Evolutionary conservation across 1,140 invertebrate species (phyloP).

Genomic region (Leptoteleia sp.): DNA sequence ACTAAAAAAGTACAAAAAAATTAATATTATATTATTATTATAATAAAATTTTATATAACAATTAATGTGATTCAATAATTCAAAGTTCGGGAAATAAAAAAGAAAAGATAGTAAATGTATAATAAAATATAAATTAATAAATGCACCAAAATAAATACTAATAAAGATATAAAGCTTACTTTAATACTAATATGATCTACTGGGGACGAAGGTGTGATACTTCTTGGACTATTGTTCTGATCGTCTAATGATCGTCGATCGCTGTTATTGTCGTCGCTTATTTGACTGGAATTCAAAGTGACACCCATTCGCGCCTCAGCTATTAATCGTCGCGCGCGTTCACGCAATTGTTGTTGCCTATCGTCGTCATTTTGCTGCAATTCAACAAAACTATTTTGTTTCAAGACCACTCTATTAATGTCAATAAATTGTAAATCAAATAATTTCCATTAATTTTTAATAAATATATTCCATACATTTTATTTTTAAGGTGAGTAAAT

Average conservation of each 20-base stretch:
- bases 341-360: constrained; percentile 90
- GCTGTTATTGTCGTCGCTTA: constrained; percentile 76
- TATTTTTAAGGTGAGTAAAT: too few relatives aligned
- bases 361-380: constrained; percentile 87
- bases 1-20: constrained; percentile 70
- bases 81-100: too few relatives aligned
- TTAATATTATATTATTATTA: too few relatives aligned
- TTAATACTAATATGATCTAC: constrained; percentile 77
- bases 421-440: constrained; percentile 18
- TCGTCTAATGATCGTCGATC: constrained; percentile 77
- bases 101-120: too few relatives aligned
- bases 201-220: constrained; percentile 78
- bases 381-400: constrained; percentile 27
- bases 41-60: too few relatives aligned
- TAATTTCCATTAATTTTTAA: too few relatives aligned
- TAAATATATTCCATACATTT: too few relatives aligned
- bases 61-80: too few relatives aligned
- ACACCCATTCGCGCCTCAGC: constrained; percentile 90
- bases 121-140: too few relatives aligned
- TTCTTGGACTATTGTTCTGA: constrained; percentile 80
- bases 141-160: too few relatives aligned
- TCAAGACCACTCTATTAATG: background rate
- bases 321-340: constrained; percentile 93
- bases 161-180: too few relatives aligned
- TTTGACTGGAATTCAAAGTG: constrained; percentile 78